Base-by-base conservation (phyloP, 2,113 vertebrate genomes). In the Cygnus buccinator region DNA sequence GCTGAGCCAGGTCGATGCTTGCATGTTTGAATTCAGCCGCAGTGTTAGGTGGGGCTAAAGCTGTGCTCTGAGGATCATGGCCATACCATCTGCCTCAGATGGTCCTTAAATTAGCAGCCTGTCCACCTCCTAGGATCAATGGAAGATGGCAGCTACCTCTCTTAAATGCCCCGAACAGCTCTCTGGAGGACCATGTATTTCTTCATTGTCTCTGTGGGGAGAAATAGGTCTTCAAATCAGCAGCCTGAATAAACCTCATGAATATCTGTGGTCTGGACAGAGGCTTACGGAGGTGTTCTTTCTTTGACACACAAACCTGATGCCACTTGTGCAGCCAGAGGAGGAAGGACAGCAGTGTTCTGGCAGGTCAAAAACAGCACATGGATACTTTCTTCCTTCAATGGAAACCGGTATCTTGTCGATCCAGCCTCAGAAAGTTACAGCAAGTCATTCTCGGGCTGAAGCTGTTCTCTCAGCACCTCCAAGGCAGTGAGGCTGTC, bases 401-500 rank as follows among this genome's bases (percentile, higher is more conserved):
- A 16, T 7, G 57, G 58, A 85, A 91, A 43, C 31, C 37, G 23
- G 22, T 0, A 37, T 61, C 17, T 54, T 77, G 23, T 14, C 57
- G 20, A 46, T n/a, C 16, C 81, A 35, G 33, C 26, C 68, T 83
- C n/a, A 58, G 62, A 75, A 89, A 58, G 12, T 6, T 82, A 21
- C 52, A 52, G 33, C 3, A 75, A 65, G 21, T 79, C 35, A 28
- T 84, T 7, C 28, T 52, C 20, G 9, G 22, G 6, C 31, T 81
- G 33, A 67, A 75, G 29, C 12, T 72, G 10, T 39, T 82, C 31
- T 55, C 48, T 72, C 59, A 91, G 68, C 11, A 57, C 14, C 55
- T 85, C 11, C 44, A 68, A 33, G 35, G 14, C 28, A 67, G 26
- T 1, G 0, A 1, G 1, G 1, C 19, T 54, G 48, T 25, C 46